Conservation (phyloP, 2,113 vertebrate species). For the Strix uralensis region DNA sequence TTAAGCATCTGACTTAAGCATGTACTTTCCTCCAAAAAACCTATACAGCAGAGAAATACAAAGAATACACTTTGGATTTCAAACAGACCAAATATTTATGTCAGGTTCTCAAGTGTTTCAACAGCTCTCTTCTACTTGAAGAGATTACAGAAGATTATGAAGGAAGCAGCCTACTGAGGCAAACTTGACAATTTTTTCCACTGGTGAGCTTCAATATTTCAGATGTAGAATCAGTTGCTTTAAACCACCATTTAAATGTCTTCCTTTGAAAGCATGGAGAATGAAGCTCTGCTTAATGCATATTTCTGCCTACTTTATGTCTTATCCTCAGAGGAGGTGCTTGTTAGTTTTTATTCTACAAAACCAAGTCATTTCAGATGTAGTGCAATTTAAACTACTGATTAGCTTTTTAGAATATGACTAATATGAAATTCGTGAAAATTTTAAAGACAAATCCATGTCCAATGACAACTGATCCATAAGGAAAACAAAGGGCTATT, state of each 20-base stretch:
- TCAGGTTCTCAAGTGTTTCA: neutral
- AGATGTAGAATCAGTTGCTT: neutral
- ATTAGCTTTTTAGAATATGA: neutral
- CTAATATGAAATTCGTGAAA: neutral
- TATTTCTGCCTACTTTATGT: neutral
- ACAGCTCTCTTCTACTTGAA: neutral
- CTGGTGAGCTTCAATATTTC: neutral
- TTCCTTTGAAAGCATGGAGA: neutral
- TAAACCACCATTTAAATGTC: neutral
- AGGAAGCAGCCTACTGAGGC: neutral
- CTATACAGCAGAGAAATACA: neutral
- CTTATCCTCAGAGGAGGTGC: neutral
- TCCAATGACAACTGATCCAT: neutral
- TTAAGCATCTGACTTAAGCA: neutral
- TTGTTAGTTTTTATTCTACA: neutral
- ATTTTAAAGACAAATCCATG: neutral
- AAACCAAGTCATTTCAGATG: neutral
- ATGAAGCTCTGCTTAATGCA: neutral
- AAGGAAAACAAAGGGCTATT: neutral
- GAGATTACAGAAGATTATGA: neutral
- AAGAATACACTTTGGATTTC: neutral
- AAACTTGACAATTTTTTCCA: neutral
- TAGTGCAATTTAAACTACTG: neutral
- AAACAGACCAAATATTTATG: conserved; percentile 26
- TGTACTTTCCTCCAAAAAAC: neutral